A percentile compares a stretch with the other conserved stretches of the same genome.
These are phyloP conservation scores for Cybosia mesomella DNA, from an alignment of 2,888 invertebrate species.

Conservation along the genomic window DNA sequence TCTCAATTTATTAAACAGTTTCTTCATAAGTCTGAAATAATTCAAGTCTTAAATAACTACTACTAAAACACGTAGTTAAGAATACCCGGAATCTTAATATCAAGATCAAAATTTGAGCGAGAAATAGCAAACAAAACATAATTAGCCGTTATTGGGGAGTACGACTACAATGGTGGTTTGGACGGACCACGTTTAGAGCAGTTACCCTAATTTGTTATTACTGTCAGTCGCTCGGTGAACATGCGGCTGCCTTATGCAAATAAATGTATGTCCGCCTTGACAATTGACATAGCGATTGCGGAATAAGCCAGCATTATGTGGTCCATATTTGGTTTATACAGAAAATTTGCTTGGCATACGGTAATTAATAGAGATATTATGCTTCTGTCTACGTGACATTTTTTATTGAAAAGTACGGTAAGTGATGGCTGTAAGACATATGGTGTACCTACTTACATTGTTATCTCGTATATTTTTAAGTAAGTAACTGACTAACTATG, in stretches of 20 bases:
- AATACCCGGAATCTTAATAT: conserved; percentile 54
- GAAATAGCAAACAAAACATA: conserved; percentile 83
- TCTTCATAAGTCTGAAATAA: background rate
- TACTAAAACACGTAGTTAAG: background rate
- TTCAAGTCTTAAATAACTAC: background rate
- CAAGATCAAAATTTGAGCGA: conserved; percentile 63
- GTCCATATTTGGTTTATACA: conserved; percentile 28
- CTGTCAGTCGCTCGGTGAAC: conserved; percentile 68
- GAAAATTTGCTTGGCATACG: conserved; percentile 20
- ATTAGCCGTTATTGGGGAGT: conserved; percentile 71
- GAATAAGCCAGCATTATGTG: conserved; percentile 40
- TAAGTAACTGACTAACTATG: no score
- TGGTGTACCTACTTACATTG: no score
- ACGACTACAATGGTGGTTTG: conserved; percentile 67
- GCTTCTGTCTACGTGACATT: conserved; percentile 21
- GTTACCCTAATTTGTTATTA: conserved; percentile 83
- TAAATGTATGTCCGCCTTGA: conserved; percentile 61
- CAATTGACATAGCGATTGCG: conserved; percentile 54
- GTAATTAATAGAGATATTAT: no score
- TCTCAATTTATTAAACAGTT: no score
- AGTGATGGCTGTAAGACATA: no score
- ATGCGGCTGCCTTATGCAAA: conserved; percentile 77
- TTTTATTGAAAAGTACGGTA: no score
- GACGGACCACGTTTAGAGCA: conserved; percentile 63
- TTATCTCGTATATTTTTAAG: no score